Evolutionary conservation across 2,113 vertebrate species (phyloP).

Genomic region (Nycticorax nycticorax): DNA sequence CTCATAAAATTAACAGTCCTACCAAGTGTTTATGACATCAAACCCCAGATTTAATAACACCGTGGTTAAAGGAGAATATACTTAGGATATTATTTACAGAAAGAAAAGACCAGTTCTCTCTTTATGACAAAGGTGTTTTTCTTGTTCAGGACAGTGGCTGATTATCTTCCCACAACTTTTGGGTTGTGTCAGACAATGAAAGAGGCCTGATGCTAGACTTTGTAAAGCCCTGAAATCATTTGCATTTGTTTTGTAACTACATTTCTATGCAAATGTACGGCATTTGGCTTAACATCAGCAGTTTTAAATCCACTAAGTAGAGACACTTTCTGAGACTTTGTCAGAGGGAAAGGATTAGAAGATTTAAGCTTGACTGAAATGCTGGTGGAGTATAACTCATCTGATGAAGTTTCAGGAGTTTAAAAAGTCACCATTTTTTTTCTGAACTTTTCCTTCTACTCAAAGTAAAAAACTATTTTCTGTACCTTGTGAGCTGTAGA

Average conservation of each 20-base stretch:
- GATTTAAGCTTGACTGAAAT: conserved; percentile 18
- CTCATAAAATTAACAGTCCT: conserved; percentile 43
- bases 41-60: conserved; percentile 15
- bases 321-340: conserved; percentile 24
- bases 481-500: background rate
- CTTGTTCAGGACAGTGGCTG: background rate
- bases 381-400: background rate
- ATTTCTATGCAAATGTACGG: conserved; percentile 46
- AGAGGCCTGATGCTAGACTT: background rate
- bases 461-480: background rate
- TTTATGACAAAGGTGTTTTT: background rate
- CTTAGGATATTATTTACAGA: background rate
- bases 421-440: background rate
- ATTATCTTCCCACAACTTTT: background rate
- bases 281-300: conserved; percentile 21
- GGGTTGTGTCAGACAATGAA: background rate
- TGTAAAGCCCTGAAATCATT: background rate
- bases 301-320: conserved; percentile 43
- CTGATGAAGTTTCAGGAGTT: background rate
- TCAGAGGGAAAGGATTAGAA: conserved; percentile 41
- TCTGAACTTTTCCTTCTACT: background rate
- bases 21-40: conserved; percentile 30
- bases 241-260: conserved; percentile 60
- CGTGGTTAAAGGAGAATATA: background rate
- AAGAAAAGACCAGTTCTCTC: background rate